These are phyloP conservation scores for Ictalurus punctatus DNA, from an alignment of 2,113 vertebrate species.

Conservation along the genomic window DNA sequence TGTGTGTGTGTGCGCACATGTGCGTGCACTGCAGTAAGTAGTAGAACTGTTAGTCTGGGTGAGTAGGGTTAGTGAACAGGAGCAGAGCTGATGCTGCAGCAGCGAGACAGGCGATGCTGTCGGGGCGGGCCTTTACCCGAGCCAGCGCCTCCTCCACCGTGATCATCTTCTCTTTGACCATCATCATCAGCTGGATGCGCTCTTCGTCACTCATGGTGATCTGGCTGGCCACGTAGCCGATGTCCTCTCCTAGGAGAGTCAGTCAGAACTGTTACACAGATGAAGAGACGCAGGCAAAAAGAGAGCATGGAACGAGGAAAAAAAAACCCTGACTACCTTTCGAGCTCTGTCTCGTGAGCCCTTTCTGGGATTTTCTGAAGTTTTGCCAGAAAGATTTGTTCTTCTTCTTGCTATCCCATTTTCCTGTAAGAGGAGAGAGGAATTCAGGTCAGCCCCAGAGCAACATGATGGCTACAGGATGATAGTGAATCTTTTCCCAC, in stretches of 20 bases:
- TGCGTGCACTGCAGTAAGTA: background rate
- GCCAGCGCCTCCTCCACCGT: conserved; percentile 96
- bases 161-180: conserved; percentile 99
- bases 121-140: conserved; percentile 77
- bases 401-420: conserved; percentile 96
- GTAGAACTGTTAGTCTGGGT: conserved; percentile 50
- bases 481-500: background rate
- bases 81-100: conserved; percentile 15
- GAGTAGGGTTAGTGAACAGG: conserved; percentile 71
- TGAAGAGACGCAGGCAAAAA: background rate
- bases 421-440: conserved; percentile 71
- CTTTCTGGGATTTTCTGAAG: conserved; percentile 93
- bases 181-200: conserved; percentile 98
- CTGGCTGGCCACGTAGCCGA: conserved; percentile 95
- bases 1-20: conserved; percentile 38
- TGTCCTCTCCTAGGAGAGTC: conserved; percentile 82
- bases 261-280: background rate
- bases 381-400: conserved; percentile 98
- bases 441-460: background rate
- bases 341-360: conserved; percentile 86
- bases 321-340: conserved; percentile 79
- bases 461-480: background rate
- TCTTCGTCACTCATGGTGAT: conserved; percentile 99
- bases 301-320: background rate
- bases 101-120: background rate